A percentile compares a stretch with the other conserved stretches of the same genome.
phyloP scores from a whole-genome alignment of 2,888 invertebrate genomes.

The Macropis europaea region DNA sequence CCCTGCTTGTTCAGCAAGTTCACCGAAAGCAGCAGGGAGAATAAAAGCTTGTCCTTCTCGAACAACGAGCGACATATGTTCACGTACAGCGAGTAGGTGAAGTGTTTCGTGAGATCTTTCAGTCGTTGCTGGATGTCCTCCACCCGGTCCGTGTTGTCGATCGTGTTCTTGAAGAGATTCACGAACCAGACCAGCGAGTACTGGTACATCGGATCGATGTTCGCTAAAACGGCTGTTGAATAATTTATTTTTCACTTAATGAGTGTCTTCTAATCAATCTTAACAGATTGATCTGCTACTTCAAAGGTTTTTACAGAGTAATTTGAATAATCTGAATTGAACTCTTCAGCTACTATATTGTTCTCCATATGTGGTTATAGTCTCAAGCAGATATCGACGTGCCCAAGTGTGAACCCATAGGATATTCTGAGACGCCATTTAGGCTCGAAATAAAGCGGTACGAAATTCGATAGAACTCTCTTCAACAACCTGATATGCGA shows the following conservation, averaged over 20 bases:
- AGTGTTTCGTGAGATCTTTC: conserved; percentile 87
- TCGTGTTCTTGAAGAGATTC: conserved; percentile 91
- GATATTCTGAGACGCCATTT: no score
- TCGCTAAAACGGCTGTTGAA: conserved; percentile 88
- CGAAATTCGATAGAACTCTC: no score
- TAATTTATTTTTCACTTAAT: neutral
- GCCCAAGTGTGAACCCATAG: no score
- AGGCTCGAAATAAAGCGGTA: no score
- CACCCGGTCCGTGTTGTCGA: conserved; percentile 91
- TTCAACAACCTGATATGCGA: no score
- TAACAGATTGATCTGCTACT: neutral
- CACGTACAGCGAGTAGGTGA: conserved; percentile 94
- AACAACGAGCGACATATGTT: conserved; percentile 97
- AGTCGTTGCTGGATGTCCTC: conserved; percentile 90
- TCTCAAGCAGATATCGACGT: no score
- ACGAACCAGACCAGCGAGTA: conserved; percentile 98
- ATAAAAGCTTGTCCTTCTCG: conserved; percentile 96
- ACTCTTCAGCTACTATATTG: no score
- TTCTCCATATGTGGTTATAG: no score
- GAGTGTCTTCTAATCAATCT: neutral
- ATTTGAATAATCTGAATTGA: no score
- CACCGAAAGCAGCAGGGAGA: conserved; percentile 88
- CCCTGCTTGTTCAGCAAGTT: conserved; percentile 86
- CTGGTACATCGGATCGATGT: conserved; percentile 98
- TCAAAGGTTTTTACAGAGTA: no score